These are phyloP conservation scores for Adoxophyes honmai DNA, from an alignment of 1,140 invertebrate genomes.

Conservation along the genomic window DNA sequence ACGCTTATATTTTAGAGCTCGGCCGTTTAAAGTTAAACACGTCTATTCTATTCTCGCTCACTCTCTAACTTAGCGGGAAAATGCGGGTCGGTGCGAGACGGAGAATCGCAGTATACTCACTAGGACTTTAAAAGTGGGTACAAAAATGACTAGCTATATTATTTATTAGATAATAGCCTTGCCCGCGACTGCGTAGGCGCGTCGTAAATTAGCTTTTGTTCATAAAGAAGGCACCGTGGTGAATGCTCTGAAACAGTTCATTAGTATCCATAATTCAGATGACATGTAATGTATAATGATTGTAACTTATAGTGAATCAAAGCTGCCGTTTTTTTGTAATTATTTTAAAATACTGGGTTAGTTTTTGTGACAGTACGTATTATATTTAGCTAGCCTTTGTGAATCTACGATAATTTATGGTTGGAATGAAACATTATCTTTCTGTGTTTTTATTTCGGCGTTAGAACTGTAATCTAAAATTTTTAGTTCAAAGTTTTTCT, in stretches of 20 bases:
- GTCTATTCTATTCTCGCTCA: not conserved
- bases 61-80: not conserved
- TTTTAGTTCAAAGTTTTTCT: too few species aligned
- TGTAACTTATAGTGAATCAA: not conserved
- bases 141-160: slow-evolving; percentile 7
- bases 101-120: not conserved
- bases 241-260: slow-evolving; percentile 11
- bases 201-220: slow-evolving; percentile 7
- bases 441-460: too few species aligned
- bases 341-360: too few species aligned
- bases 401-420: too few species aligned
- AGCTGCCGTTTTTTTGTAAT: not conserved
- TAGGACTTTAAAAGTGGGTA: not conserved
- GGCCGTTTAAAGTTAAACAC: slow-evolving; percentile 2
- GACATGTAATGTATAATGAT: not conserved
- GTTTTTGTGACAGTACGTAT: too few species aligned
- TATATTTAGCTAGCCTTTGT: too few species aligned
- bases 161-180: slow-evolving; percentile 7
- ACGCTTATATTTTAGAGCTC: slow-evolving; percentile 18
- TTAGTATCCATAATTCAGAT: slow-evolving; percentile 10
- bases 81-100: not conserved
- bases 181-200: not conserved
- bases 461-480: too few species aligned
- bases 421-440: too few species aligned
- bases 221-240: not conserved